Conservation (phyloP, 2,113 vertebrate species). For the Athene noctua region DNA sequence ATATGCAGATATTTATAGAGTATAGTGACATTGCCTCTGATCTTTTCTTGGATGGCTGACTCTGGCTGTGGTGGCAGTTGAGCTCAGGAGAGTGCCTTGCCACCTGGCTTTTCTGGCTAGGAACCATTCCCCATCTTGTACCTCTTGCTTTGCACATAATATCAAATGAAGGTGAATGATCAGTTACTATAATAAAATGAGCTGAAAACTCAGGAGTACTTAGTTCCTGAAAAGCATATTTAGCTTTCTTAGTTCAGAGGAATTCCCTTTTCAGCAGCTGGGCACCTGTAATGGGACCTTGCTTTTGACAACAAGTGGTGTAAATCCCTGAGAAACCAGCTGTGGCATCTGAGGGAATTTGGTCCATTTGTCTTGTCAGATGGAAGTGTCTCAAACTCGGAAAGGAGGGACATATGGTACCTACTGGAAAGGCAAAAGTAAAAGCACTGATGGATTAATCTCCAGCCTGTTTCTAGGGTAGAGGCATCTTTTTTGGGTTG, state of each 20-base stretch:
- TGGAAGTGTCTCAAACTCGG: neutral
- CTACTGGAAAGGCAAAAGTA: neutral
- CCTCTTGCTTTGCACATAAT: neutral
- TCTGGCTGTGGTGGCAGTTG: neutral
- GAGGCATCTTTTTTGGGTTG: neutral
- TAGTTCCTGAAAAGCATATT: constrained; percentile 32
- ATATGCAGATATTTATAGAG: constrained; percentile 40
- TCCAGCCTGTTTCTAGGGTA: neutral
- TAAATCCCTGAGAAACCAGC: neutral
- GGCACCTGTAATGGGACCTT: neutral
- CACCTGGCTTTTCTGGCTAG: constrained; percentile 28
- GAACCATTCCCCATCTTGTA: neutral
- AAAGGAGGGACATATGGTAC: neutral
- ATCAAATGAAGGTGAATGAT: constrained; percentile 20
- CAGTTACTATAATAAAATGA: constrained; percentile 8
- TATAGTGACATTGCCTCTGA: neutral
- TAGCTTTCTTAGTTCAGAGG: neutral
- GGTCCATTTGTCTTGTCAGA: neutral
- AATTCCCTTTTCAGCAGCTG: neutral
- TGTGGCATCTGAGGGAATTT: neutral
- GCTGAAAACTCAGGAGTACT: neutral
- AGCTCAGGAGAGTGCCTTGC: constrained; percentile 11
- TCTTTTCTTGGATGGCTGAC: neutral
- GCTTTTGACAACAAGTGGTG: neutral
- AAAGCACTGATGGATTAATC: neutral